Evolutionary conservation across 2,888 invertebrate genomes (phyloP).

Genomic region (Ephialtes manifestator): DNA sequence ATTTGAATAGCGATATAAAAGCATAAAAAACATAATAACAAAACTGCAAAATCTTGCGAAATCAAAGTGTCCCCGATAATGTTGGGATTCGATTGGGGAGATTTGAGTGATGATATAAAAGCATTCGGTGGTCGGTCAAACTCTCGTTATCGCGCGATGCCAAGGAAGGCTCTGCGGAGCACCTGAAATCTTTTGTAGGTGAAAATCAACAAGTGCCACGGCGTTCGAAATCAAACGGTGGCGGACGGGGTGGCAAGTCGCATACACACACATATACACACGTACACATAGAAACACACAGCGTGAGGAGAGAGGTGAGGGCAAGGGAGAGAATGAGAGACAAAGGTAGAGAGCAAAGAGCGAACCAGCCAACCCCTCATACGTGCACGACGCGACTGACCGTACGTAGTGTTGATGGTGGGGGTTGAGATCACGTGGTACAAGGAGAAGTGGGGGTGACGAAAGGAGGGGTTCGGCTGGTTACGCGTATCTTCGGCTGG

Average conservation of each 20-base stretch:
- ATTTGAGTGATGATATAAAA: conserved; percentile 1
- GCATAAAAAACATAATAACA: background rate
- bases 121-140: background rate
- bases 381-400: conserved; percentile 79
- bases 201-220: conserved; percentile 84
- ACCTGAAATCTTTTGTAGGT: conserved; percentile 71
- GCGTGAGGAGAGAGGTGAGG: conserved; percentile 12
- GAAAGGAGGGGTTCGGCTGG: conserved; percentile 73
- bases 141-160: conserved; percentile 30
- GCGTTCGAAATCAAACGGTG: conserved; percentile 69
- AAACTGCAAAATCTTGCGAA: background rate
- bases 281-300: conserved; percentile 16
- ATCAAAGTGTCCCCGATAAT: background rate
- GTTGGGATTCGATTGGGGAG: background rate
- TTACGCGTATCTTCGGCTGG: conserved; percentile 75
- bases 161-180: conserved; percentile 15
- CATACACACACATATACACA: conserved; percentile 16
- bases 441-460: conserved; percentile 35
- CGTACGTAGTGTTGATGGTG: conserved; percentile 58
- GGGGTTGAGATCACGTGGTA: conserved; percentile 62
- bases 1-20: background rate
- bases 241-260: conserved; percentile 57
- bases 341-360: conserved; percentile 63
- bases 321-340: conserved; percentile 41
- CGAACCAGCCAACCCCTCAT: conserved; percentile 74